Base-by-base conservation (phyloP, 1,140 invertebrate genomes). In the Pteromalus puparum region DNA sequence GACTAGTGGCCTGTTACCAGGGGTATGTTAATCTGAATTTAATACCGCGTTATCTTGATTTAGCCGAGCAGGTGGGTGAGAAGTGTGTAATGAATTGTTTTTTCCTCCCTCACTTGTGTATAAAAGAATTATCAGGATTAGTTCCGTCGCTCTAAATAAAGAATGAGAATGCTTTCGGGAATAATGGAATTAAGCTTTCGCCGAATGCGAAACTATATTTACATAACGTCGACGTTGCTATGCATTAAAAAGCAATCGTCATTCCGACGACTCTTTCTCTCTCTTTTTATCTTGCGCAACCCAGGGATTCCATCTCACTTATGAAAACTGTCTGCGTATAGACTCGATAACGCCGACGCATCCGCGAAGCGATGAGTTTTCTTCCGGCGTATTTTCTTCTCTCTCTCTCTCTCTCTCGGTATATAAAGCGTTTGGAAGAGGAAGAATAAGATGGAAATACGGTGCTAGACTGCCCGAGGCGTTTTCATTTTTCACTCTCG, bases 401-500 rank as follows among this genome's bases (percentile, higher is more conserved):
- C n/a, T n/a, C n/a, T n/a, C n/a, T n/a, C n/a, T n/a, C n/a, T n/a
- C n/a, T n/a, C n/a, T n/a, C n/a, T n/a, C 48, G 12, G 18, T 21
- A 7, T 61, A 61, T 61, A 61, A 61, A 61, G 6, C 53, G 53
- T 61, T 18, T 21, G 28, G 24, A 70, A 70, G 30, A 34, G 68
- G 75, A 77, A 77, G 26, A 42, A 46, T 77, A 28, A 61, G 53
- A 61, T 61, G 48, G 75, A 53, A 48, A 48, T 38, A 38, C 74
- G 30, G n/a, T 38, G 46, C 9, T 7, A 13, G 48, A 24, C 24
- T 13, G 18, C 68, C 61, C 34, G 85, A 86, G 81, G 82, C 83
- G 78, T 86, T 84, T 80, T 81, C 65, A 81, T 83, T 84, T 75
- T 67, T 61, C 53, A 61, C 53, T 1, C 53, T 61, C 18, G 6